phyloP scores from a whole-genome alignment of 2,888 invertebrate genomes.

The Nephrotoma flavescens region DNA sequence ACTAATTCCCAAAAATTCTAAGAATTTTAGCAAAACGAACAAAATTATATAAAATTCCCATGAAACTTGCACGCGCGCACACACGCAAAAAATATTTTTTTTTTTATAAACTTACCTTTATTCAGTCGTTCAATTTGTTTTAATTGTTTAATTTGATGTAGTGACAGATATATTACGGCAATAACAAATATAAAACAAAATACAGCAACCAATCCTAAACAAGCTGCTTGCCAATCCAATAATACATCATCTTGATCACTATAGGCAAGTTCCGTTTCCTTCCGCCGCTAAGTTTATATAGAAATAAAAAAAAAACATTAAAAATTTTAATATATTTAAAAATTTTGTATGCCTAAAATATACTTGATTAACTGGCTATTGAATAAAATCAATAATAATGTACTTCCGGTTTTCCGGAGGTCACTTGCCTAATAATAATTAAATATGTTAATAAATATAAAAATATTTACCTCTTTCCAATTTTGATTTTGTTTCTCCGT shows the following conservation, averaged over 20 bases:
- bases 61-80: neutral
- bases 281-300: conserved; percentile 6
- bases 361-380: neutral
- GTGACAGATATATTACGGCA: conserved; percentile 57
- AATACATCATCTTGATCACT: conserved; percentile 29
- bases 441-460: neutral
- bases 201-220: conserved; percentile 54
- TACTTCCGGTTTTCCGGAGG: neutral
- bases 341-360: neutral
- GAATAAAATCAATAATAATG: neutral
- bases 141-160: conserved; percentile 69
- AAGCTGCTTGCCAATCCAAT: conserved; percentile 63
- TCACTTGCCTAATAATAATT: neutral
- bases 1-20: neutral
- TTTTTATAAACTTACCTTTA: conserved; percentile 41
- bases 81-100: neutral
- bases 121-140: conserved; percentile 62
- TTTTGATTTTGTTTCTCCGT: conserved; percentile 25
- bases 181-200: conserved; percentile 68
- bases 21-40: neutral
- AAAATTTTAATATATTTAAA: neutral
- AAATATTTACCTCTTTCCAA: conserved; percentile 26
- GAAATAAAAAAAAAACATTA: neutral
- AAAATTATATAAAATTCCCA: neutral
- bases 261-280: conserved; percentile 7